These are phyloP conservation scores for Clupea harengus DNA, from an alignment of 2,113 vertebrate genomes.

Conservation along the genomic window DNA sequence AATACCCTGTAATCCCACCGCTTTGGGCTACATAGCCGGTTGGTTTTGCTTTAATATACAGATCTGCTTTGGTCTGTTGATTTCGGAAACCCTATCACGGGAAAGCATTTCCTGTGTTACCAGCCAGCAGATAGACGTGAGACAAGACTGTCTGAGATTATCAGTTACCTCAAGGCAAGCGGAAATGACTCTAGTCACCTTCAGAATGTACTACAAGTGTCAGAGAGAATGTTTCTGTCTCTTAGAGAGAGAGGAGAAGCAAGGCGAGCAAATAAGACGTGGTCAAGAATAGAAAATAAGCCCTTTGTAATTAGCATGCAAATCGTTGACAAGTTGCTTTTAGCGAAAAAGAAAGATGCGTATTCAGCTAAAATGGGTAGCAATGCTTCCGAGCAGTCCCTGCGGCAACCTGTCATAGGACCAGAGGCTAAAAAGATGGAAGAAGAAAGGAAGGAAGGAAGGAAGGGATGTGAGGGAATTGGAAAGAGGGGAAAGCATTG, in stretches of 20 bases:
- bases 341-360: not conserved
- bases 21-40: not conserved
- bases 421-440: not conserved
- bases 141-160: constrained; percentile 29
- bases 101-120: constrained; percentile 45
- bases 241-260: not conserved
- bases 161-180: not conserved
- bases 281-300: constrained; percentile 1
- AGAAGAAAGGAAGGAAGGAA: not conserved
- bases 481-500: not conserved
- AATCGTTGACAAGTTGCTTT: constrained; percentile 21
- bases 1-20: not conserved
- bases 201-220: not conserved
- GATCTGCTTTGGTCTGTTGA: constrained; percentile 51
- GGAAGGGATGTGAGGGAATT: not conserved
- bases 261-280: not conserved
- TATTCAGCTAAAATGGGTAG: constrained; percentile 24
- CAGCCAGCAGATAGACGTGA: constrained; percentile 39
- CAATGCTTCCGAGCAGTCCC: not conserved
- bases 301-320: constrained; percentile 27
- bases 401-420: not conserved
- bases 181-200: not conserved
- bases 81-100: constrained; percentile 43
- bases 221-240: not conserved
- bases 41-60: constrained; percentile 11